Conservation (phyloP, 2,888 invertebrate genomes). For the Sinotaia quadrata region DNA sequence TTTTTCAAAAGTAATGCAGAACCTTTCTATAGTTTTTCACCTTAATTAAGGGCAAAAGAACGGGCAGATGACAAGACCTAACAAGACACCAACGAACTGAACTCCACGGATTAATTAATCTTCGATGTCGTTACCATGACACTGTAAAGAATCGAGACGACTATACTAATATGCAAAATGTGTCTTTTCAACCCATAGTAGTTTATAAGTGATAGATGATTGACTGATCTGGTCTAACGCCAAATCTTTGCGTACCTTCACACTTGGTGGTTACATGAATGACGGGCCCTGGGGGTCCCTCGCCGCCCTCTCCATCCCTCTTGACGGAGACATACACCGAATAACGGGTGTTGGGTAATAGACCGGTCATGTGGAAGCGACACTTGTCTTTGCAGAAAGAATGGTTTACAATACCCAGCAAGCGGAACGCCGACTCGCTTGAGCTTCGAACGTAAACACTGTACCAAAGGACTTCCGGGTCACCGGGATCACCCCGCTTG, state of each 20-base stretch:
- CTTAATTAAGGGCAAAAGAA: no score
- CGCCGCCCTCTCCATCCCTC: slow-evolving; percentile 55
- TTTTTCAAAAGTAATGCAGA: no score
- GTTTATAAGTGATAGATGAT: no score
- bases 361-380: slow-evolving; percentile 51
- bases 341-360: slow-evolving; percentile 61
- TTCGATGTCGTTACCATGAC: background rate
- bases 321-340: slow-evolving; percentile 53
- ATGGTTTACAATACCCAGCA: slow-evolving; percentile 34
- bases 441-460: slow-evolving; percentile 47
- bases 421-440: slow-evolving; percentile 34
- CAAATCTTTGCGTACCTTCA: slow-evolving; percentile 46
- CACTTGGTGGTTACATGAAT: slow-evolving; percentile 57
- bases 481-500: slow-evolving; percentile 57
- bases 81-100: no score
- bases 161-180: no score
- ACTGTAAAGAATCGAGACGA: background rate
- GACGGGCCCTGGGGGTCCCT: slow-evolving; percentile 57
- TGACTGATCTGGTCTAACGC: background rate
- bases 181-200: no score
- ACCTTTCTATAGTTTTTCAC: no score
- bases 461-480: slow-evolving; percentile 59
- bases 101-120: background rate
- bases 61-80: no score
- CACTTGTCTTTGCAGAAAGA: slow-evolving; percentile 44